Conservation (phyloP, 2,888 invertebrate genomes). For the Folsomia candida region DNA sequence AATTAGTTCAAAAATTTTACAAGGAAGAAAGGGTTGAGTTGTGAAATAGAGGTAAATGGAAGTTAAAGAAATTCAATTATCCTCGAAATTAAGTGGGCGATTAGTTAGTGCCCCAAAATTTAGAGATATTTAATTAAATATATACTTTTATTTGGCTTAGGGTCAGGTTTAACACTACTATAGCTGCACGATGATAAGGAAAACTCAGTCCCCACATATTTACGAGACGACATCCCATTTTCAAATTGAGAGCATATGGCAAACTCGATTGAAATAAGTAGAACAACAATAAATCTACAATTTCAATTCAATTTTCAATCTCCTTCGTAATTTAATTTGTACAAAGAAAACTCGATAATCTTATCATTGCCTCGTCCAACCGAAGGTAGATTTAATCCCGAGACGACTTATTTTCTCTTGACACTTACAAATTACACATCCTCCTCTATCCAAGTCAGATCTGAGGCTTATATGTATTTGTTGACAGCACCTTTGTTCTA, state of each 20-base stretch:
- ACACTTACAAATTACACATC: constrained; percentile 16
- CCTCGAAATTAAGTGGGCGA: background rate
- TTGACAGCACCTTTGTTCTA: background rate
- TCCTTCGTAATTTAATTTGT: background rate
- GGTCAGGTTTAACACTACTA: too few species aligned
- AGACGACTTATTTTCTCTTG: background rate
- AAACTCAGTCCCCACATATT: background rate
- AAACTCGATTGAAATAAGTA: background rate
- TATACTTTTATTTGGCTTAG: too few species aligned
- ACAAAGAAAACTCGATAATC: background rate
- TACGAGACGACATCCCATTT: background rate
- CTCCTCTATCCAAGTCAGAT: background rate
- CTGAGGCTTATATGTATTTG: background rate
- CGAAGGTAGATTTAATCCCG: background rate
- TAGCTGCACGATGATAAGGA: too few species aligned
- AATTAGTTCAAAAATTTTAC: constrained; percentile 1
- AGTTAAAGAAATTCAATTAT: background rate
- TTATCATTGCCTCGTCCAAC: background rate
- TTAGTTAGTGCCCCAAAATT: background rate
- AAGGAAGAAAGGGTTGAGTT: constrained; percentile 1
- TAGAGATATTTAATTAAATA: background rate
- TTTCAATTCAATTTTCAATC: background rate
- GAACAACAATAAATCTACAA: constrained; percentile 1
- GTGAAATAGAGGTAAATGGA: too few species aligned
- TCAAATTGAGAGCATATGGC: background rate